Evolutionary conservation across 2,888 invertebrate species (phyloP), one percentile per base, ranked within the genome.

Genomic region (Melitaea athalia): DNA sequence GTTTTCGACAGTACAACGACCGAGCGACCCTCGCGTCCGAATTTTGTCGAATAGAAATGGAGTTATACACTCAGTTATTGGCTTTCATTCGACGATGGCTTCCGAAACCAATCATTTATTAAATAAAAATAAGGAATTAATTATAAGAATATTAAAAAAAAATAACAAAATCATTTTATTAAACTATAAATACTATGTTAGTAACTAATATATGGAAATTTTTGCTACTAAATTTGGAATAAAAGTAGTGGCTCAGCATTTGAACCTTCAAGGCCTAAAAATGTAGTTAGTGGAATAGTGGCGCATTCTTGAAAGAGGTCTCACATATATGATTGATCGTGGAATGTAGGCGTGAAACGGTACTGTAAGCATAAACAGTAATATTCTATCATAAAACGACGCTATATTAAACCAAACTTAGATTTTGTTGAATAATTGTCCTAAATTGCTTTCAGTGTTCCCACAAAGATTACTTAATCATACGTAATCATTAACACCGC

Each of bases 21-120:
- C 78, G 68, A 71, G 68, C 76, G 75, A 74, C 75, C 74, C 72
- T 71, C 60, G 65, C 70, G 75, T 70, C 74, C 74, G 75, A 75
- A 75, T 73, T 74, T 72, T 69, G 71, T 73, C 68, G 64, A 74
- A 75, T 75, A 73, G 68, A 72, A 74, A 71, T 68, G 62, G 67
- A 69, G 74, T 64, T 62, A 67, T 52, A 57, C 60, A 49, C 52
- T 60, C 60, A 49, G 66, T 64, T 70, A 68, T 75, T 72, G 69
- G 68, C 64, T 74, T 72, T 66, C 66, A 59, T 69, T 68, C 64
- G 59, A 69, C 68, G 63, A 65, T 52, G 63, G 70, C 67, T 68
- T 70, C 67, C 66, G 67, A 64, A 64, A 45, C 43, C 49, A 57
- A 64, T 52, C 55, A 33, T 64, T 70, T 33, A 24, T 59, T 53